phyloP scores from a whole-genome alignment of 2,797 vertebrate genomes.

The Typhlichthys subterraneus region DNA sequence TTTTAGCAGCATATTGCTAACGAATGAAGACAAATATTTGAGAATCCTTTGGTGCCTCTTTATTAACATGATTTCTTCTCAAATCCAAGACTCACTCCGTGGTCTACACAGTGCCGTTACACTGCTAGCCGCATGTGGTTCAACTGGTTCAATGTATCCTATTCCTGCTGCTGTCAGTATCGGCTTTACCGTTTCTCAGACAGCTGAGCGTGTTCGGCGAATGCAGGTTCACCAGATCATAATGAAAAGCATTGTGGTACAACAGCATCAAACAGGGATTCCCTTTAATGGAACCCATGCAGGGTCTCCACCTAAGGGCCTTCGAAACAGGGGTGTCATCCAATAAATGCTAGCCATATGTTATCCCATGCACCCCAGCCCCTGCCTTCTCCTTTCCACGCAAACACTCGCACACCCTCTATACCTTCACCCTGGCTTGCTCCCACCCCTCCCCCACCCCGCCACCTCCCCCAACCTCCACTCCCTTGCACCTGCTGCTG shows the following conservation, averaged over 20 bases:
- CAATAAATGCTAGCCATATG: slow-evolving; percentile 51
- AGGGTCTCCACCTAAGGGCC: slow-evolving; percentile 41
- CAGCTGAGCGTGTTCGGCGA: slow-evolving; percentile 28
- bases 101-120: slow-evolving; percentile 22
- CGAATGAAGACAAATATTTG: background rate
- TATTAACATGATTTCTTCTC: slow-evolving; percentile 7
- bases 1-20: too few relatives aligned
- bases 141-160: slow-evolving; percentile 16
- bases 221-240: slow-evolving; percentile 38
- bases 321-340: slow-evolving; percentile 47
- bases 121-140: slow-evolving; percentile 19
- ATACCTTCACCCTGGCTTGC: slow-evolving; percentile 30
- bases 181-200: slow-evolving; percentile 30
- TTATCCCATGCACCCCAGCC: slow-evolving; percentile 10
- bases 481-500: slow-evolving; percentile 74
- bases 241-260: slow-evolving; percentile 46
- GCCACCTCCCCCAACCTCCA: slow-evolving; percentile 8
- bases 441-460: slow-evolving; percentile 21
- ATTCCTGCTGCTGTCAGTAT: slow-evolving; percentile 37
- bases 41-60: slow-evolving; percentile 13
- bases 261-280: slow-evolving; percentile 51
- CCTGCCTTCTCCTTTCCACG: background rate
- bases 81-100: slow-evolving; percentile 13
- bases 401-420: slow-evolving; percentile 8
- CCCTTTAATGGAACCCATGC: slow-evolving; percentile 47